These are phyloP conservation scores for Ashinkailepas kermadecensis DNA, from an alignment of 2,888 invertebrate genomes.

Conservation along the genomic window DNA sequence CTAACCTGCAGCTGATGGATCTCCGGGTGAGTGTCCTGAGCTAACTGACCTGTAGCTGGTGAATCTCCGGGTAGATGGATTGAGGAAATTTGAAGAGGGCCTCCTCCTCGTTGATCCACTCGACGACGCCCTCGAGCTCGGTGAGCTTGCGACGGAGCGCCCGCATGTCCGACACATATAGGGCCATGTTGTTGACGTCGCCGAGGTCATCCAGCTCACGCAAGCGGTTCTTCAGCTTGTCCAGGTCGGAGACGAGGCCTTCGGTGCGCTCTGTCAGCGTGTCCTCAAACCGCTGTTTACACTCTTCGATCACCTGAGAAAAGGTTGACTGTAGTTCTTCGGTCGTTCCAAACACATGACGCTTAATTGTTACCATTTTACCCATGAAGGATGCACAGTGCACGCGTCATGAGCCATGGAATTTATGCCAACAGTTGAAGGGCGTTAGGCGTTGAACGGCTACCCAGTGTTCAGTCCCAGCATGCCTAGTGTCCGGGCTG, in stretches of 20 bases:
- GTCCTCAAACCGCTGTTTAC: slow-evolving; percentile 79
- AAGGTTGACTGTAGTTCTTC: too few species aligned
- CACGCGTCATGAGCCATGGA: too few species aligned
- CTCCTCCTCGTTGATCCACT: slow-evolving; percentile 87
- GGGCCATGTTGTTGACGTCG: slow-evolving; percentile 63
- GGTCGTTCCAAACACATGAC: too few species aligned
- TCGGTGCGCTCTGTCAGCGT: slow-evolving; percentile 59
- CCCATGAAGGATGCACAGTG: too few species aligned
- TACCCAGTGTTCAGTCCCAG: too few species aligned
- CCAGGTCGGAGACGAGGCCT: slow-evolving; percentile 60
- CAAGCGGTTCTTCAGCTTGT: slow-evolving; percentile 64
- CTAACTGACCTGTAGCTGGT: slow-evolving; percentile 55
- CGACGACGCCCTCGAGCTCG: slow-evolving; percentile 64
- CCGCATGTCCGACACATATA: slow-evolving; percentile 56
- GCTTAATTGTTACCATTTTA: too few species aligned
- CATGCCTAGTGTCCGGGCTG: too few species aligned
- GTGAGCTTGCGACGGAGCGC: slow-evolving; percentile 65
- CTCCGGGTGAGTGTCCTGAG: too few species aligned
- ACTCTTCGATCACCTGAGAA: slow-evolving; percentile 51
- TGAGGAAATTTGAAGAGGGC: slow-evolving; percentile 71
- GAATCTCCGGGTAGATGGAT: slow-evolving; percentile 66
- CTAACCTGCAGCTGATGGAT: too few species aligned
- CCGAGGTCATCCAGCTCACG: slow-evolving; percentile 74
- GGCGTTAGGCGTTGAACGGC: too few species aligned
- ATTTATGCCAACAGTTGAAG: too few species aligned